Evolutionary conservation across 1,140 invertebrate species (phyloP).

Genomic region (Macrotrachela quadricornifera): DNA sequence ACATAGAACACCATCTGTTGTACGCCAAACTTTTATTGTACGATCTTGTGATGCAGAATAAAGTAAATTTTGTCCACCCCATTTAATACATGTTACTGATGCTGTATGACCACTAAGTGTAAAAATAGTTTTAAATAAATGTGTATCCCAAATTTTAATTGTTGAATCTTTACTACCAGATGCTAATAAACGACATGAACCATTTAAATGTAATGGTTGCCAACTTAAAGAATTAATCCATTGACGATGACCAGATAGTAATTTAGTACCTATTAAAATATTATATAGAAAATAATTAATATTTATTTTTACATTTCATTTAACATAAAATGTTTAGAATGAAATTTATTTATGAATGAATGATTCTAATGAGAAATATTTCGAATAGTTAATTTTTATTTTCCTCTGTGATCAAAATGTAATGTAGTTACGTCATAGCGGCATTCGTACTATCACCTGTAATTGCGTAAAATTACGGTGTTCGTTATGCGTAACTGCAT

Average conservation of each 20-base stretch:
- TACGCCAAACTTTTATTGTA: constrained; percentile 91
- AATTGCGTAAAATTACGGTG: too few species aligned
- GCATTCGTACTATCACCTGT: too few species aligned
- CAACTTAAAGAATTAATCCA: constrained; percentile 70
- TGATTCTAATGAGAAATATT: too few species aligned
- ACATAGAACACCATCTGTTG: constrained; percentile 65
- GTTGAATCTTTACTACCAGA: constrained; percentile 93
- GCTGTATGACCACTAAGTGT: constrained; percentile 54
- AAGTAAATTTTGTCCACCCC: constrained; percentile 77
- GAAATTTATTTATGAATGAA: too few species aligned
- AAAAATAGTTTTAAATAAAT: constrained; percentile 43
- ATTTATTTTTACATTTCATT: too few species aligned
- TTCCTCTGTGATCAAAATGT: too few species aligned
- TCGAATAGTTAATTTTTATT: too few species aligned
- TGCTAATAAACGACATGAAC: constrained; percentile 40
- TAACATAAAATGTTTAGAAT: too few species aligned
- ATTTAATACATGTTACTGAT: constrained; percentile 73
- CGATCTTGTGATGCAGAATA: constrained; percentile 88
- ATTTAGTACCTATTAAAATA: too few species aligned
- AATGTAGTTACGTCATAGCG: too few species aligned
- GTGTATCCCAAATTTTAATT: constrained; percentile 38
- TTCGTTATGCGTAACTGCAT: too few species aligned
- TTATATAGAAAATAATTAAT: too few species aligned
- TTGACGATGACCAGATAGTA: constrained; percentile 28
- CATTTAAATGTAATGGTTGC: constrained; percentile 64